A percentile compares a stretch with the other conserved stretches of the same genome.
Evolutionary conservation across 2,797 vertebrate genomes (phyloP).

Genomic region (Craterocephalus amniculus): DNA sequence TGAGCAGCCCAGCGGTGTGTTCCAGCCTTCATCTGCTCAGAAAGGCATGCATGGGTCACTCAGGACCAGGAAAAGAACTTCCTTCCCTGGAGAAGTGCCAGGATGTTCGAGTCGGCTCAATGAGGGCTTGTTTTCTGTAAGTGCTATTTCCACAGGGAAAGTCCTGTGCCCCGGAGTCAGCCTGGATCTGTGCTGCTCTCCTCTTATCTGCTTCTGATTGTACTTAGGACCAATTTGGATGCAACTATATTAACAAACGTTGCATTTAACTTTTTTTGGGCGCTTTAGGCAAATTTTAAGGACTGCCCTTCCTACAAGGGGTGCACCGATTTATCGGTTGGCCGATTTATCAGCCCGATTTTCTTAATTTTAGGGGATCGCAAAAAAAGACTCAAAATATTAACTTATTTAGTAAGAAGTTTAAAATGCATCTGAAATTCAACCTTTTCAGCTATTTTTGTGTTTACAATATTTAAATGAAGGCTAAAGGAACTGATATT

Average conservation of each 20-base stretch:
- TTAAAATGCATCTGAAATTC: too few relatives aligned
- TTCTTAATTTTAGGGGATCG: too few relatives aligned
- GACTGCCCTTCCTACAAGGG: neutral
- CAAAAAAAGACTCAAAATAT: too few relatives aligned
- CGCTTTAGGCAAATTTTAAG: neutral
- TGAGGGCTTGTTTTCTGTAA: slow-evolving; percentile 56
- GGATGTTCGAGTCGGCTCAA: slow-evolving; percentile 54
- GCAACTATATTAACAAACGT: neutral
- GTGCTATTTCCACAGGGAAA: slow-evolving; percentile 40
- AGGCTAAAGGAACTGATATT: too few relatives aligned
- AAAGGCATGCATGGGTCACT: slow-evolving; percentile 68
- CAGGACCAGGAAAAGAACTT: slow-evolving; percentile 72
- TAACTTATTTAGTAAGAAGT: too few relatives aligned
- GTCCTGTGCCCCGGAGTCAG: slow-evolving; percentile 35
- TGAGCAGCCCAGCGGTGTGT: slow-evolving; percentile 34
- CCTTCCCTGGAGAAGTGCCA: slow-evolving; percentile 72
- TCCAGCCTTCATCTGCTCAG: slow-evolving; percentile 48
- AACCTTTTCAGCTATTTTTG: too few relatives aligned
- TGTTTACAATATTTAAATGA: too few relatives aligned
- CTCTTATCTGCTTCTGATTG: neutral
- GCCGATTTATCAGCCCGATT: too few relatives aligned
- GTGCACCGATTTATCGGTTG: too few relatives aligned
- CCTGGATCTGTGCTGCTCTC: slow-evolving; percentile 18
- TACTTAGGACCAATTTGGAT: neutral
- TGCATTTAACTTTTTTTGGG: neutral